These are phyloP conservation scores for Leptinotarsa peninsularis DNA, from an alignment of 2,888 invertebrate species.

Conservation along the genomic window DNA sequence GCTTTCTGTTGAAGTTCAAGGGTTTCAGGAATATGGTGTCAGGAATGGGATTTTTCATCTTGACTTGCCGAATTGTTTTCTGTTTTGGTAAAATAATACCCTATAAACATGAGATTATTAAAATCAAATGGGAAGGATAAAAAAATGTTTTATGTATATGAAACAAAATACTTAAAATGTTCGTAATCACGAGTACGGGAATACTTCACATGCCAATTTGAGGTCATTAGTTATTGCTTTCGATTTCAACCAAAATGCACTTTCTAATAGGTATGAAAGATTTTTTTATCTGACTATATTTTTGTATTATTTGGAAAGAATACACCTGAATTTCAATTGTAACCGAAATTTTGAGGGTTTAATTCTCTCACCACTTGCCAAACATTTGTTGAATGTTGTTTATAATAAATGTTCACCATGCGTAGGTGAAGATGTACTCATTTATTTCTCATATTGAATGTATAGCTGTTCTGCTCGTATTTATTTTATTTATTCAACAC, in stretches of 20 bases:
- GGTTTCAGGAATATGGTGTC: not conserved
- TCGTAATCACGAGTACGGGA: no score
- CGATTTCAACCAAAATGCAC: no score
- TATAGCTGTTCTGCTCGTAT: conserved; percentile 12
- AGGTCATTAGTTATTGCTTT: no score
- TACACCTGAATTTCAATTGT: not conserved
- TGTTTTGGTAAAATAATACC: not conserved
- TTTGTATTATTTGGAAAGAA: not conserved
- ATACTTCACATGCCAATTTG: no score
- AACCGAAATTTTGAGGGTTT: not conserved
- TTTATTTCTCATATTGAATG: conserved; percentile 29
- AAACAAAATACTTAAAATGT: no score
- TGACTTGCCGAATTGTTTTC: not conserved
- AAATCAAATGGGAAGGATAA: no score
- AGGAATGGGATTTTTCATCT: not conserved
- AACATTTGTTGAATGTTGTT: conserved; percentile 30
- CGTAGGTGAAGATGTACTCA: conserved; percentile 26
- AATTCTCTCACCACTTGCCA: conserved; percentile 26
- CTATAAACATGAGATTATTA: no score
- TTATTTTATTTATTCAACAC: conserved; percentile 13
- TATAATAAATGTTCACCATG: conserved; percentile 28
- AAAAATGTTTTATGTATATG: no score
- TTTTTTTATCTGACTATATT: not conserved
- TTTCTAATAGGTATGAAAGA: not conserved
- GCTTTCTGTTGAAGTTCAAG: no score